Conservation (phyloP, 2,888 invertebrate species). For the Xestobium rufovillosum region DNA sequence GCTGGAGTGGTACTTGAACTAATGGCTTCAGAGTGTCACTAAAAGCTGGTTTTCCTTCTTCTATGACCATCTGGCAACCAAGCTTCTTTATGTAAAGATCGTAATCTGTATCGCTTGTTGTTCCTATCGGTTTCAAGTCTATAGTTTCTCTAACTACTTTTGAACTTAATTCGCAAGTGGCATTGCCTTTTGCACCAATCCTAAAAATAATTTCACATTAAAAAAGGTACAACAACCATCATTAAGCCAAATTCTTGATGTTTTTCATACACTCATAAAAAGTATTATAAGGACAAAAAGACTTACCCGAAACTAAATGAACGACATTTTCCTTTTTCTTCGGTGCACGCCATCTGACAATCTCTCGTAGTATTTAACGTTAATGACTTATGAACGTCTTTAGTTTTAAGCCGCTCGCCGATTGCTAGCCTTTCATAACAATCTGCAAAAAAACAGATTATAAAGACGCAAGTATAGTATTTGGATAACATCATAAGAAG, state of each 20-base stretch:
- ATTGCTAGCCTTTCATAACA: conserved; percentile 49
- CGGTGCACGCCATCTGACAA: conserved; percentile 46
- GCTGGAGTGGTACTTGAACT: no score
- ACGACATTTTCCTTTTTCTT: conserved; percentile 42
- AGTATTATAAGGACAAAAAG: no score
- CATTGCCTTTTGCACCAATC: conserved; percentile 54
- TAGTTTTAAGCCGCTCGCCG: conserved; percentile 42
- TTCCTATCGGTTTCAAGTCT: conserved; percentile 46
- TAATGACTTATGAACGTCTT: conserved; percentile 39
- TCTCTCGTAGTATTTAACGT: conserved; percentile 40
- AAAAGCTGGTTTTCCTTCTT: no score
- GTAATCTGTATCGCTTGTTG: conserved; percentile 52
- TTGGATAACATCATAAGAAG: neutral
- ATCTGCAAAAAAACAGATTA: conserved; percentile 37
- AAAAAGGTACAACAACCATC: no score
- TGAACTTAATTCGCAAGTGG: conserved; percentile 51
- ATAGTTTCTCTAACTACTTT: conserved; percentile 43
- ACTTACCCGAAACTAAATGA: conserved; percentile 49
- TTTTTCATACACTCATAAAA: no score
- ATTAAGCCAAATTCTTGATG: no score
- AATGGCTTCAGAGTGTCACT: no score
- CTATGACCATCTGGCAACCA: conserved; percentile 44
- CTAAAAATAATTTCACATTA: no score
- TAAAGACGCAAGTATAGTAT: conserved; percentile 1
- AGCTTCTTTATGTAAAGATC: conserved; percentile 53